A percentile compares a stretch with the other conserved stretches of the same genome.
Evolutionary conservation across 2,113 vertebrate species (phyloP).

Genomic region (Emydocephalus ijimae): DNA sequence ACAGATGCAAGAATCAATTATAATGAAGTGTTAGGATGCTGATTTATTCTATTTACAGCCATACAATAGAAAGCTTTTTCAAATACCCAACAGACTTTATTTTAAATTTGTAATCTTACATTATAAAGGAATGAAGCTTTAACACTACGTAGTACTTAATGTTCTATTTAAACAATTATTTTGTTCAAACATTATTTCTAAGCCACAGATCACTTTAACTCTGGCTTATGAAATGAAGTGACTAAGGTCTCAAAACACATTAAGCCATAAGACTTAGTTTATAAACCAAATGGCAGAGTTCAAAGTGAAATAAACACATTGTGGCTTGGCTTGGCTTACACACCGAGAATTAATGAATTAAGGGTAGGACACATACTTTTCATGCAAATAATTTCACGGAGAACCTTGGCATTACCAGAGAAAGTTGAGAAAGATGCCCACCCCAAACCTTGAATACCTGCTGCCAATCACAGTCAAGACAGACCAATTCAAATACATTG

Average conservation of each 20-base stretch:
- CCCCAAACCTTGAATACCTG: neutral
- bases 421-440: neutral
- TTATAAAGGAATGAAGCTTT: neutral
- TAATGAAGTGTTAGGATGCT: neutral
- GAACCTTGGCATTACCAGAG: neutral
- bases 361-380: neutral
- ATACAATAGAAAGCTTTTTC: conserved; percentile 1
- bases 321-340: neutral
- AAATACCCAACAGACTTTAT: neutral
- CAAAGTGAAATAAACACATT: neutral
- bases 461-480: neutral
- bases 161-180: neutral
- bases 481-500: neutral
- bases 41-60: neutral
- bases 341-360: neutral
- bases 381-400: neutral
- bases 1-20: neutral
- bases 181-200: neutral
- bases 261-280: neutral
- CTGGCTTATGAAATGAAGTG: neutral
- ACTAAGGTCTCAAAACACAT: neutral
- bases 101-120: neutral
- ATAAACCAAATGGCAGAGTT: neutral
- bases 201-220: neutral
- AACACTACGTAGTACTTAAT: neutral